Evolutionary conservation across 2,113 vertebrate species (phyloP).

Genomic region (Embiotoca jacksoni): DNA sequence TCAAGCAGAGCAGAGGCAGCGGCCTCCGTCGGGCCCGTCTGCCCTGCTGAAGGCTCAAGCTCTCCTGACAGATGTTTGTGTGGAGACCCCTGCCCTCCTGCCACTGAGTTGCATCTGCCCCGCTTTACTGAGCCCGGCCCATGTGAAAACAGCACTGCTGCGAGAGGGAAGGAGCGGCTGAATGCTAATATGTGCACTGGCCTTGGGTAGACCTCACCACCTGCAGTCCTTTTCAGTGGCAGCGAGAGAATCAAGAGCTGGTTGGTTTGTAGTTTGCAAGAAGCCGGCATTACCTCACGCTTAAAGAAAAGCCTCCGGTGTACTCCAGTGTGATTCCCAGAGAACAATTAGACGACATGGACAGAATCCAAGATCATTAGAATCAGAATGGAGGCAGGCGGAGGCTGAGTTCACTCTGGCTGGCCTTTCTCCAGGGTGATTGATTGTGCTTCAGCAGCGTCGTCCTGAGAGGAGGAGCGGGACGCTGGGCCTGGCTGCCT

Average conservation of each 20-base stretch:
- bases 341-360: slow-evolving; percentile 60
- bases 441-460: slow-evolving; percentile 45
- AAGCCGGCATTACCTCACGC: slow-evolving; percentile 44
- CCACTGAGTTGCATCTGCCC: slow-evolving; percentile 64
- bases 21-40: slow-evolving; percentile 36
- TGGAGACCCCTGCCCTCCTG: slow-evolving; percentile 51
- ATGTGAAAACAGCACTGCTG: slow-evolving; percentile 30
- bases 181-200: slow-evolving; percentile 56
- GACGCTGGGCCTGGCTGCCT: slow-evolving; percentile 32
- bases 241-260: slow-evolving; percentile 22
- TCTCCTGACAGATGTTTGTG: slow-evolving; percentile 55
- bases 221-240: slow-evolving; percentile 50
- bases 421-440: slow-evolving; percentile 55
- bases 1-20: slow-evolving; percentile 20
- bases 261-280: slow-evolving; percentile 12
- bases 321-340: slow-evolving; percentile 39
- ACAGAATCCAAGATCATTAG: slow-evolving; percentile 65
- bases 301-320: slow-evolving; percentile 35
- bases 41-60: slow-evolving; percentile 24
- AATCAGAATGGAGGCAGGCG: slow-evolving; percentile 59
- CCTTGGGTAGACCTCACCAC: slow-evolving; percentile 54
- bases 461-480: slow-evolving; percentile 23
- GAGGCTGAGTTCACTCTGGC: slow-evolving; percentile 49
- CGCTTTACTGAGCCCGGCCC: slow-evolving; percentile 47
- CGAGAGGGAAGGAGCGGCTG: slow-evolving; percentile 24